Conservation (phyloP, 2,797 vertebrate genomes). For the Sparus aurata region DNA sequence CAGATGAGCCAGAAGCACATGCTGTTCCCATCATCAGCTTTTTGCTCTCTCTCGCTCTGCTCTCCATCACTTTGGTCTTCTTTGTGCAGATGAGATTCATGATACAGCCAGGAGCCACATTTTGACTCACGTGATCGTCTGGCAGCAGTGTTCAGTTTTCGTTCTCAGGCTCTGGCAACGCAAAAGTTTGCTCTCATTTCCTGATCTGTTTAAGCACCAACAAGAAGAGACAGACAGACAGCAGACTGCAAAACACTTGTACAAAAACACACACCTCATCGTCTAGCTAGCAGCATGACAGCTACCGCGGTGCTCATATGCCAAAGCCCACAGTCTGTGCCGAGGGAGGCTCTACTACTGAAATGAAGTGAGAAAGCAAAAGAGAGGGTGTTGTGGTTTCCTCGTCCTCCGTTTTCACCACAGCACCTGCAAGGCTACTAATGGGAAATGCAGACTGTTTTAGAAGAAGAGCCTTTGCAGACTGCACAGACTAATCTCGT, state of each 20-base stretch:
- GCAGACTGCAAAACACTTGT: constrained; percentile 53
- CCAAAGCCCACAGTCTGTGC: constrained; percentile 52
- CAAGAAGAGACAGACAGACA: constrained; percentile 21
- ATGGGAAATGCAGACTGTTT: constrained; percentile 52
- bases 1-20: constrained; percentile 81
- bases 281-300: constrained; percentile 65
- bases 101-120: constrained; percentile 33
- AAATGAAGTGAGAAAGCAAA: constrained; percentile 54
- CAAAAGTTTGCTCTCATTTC: constrained; percentile 54
- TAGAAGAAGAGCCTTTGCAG: constrained; percentile 30
- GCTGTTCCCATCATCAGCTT: constrained; percentile 77
- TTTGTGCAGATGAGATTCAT: constrained; percentile 18
- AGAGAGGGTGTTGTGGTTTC: constrained; percentile 56
- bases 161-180: constrained; percentile 42
- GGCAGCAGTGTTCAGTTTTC: constrained; percentile 20
- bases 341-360: constrained; percentile 26
- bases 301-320: constrained; percentile 46
- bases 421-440: constrained; percentile 66
- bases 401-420: constrained; percentile 35
- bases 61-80: constrained; percentile 14
- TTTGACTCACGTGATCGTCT: constrained; percentile 23
- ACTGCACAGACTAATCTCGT: background rate
- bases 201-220: constrained; percentile 46
- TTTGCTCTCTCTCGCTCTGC: constrained; percentile 25
- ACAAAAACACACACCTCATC: constrained; percentile 70